Percentiles rank a stretch among this genome's conserved stretches.
Conservation (phyloP, 64 coral and sea anemone genomes). For the Platygyra sinensis region DNA sequence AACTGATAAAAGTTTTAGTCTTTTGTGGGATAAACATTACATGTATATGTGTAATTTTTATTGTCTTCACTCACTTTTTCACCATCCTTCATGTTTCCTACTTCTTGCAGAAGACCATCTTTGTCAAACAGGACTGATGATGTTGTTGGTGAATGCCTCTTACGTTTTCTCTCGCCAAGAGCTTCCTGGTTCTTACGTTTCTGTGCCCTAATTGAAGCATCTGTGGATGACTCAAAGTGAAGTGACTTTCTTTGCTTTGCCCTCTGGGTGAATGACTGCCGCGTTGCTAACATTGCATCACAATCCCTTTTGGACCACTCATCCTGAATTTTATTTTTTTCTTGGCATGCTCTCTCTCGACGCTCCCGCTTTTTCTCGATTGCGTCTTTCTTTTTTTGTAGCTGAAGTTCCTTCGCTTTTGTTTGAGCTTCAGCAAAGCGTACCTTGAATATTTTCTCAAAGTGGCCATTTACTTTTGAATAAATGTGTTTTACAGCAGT, state of each 20-base stretch:
- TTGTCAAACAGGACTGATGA: constrained; percentile 28
- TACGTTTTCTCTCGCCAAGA: constrained; percentile 2
- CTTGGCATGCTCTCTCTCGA: background rate
- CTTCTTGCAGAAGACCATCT: constrained; percentile 28
- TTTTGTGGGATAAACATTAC: no score
- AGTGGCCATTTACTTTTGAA: background rate
- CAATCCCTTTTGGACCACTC: constrained; percentile 10
- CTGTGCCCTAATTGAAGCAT: background rate
- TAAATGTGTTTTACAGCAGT: constrained; percentile 18
- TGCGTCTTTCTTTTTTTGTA: background rate
- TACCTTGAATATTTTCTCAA: constrained; percentile 13
- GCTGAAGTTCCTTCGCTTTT: background rate
- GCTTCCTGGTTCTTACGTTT: constrained; percentile 35
- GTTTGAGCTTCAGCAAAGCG: constrained; percentile 30
- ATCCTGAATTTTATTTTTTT: constrained; percentile 15
- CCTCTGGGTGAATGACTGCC: constrained; percentile 34
- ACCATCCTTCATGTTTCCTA: constrained; percentile 29
- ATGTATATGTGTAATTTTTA: no score
- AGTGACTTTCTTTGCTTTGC: background rate
- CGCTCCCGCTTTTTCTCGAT: background rate
- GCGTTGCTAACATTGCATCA: constrained; percentile 16
- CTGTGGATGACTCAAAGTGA: constrained; percentile 16
- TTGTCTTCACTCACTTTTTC: constrained; percentile 11
- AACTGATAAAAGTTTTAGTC: no score
- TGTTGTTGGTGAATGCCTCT: constrained; percentile 42